Evolutionary conservation across 2,113 vertebrate genomes (phyloP).

Genomic region (Elaphurus davidianus): DNA sequence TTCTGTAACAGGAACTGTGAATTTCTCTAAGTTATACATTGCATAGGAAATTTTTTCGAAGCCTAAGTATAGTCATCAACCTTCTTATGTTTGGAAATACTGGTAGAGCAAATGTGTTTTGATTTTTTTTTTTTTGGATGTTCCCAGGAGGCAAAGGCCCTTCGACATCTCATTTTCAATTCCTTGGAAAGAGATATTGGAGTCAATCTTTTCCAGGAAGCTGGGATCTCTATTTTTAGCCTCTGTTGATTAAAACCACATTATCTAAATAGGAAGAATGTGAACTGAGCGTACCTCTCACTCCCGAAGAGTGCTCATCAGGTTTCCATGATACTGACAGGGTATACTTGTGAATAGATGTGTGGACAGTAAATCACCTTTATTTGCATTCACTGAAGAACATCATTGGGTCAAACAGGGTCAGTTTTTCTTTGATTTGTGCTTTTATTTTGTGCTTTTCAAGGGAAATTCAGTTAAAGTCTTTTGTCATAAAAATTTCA

Average conservation of each 20-base stretch:
- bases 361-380: not conserved
- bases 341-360: not conserved
- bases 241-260: slow-evolving; percentile 27
- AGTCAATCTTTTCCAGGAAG: slow-evolving; percentile 65
- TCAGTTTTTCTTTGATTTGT: not conserved
- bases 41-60: not conserved
- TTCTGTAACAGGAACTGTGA: not conserved
- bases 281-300: slow-evolving; percentile 27
- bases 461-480: slow-evolving; percentile 8
- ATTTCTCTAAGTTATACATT: not conserved
- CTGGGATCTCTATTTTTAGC: slow-evolving; percentile 49
- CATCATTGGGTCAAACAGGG: not conserved
- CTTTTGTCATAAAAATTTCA: not conserved
- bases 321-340: not conserved
- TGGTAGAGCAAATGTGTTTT: slow-evolving; percentile 30
- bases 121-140: slow-evolving; percentile 10
- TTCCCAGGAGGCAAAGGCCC: slow-evolving; percentile 21
- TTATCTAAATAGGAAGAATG: slow-evolving; percentile 55
- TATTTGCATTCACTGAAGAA: not conserved
- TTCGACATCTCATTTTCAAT: slow-evolving; percentile 49
- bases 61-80: not conserved
- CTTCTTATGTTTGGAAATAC: slow-evolving; percentile 29
- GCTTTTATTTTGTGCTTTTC: slow-evolving; percentile 13
- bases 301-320: not conserved
- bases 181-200: slow-evolving; percentile 62